Evolutionary conservation across 2,888 invertebrate genomes (phyloP).

Genomic region (Scelioninae gen. 2): DNA sequence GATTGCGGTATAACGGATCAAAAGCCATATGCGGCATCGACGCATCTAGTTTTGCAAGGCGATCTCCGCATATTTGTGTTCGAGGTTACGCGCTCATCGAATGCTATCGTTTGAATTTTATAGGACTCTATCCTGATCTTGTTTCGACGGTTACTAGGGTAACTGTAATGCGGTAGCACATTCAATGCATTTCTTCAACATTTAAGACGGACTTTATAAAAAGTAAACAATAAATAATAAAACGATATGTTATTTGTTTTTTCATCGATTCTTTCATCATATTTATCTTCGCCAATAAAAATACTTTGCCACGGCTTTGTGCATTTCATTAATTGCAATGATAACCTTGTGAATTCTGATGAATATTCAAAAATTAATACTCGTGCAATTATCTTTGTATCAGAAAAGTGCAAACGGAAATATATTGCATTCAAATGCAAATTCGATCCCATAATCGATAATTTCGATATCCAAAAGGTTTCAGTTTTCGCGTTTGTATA

Average conservation of each 20-base stretch:
- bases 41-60: conserved; percentile 49
- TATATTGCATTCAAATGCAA: too few relatives aligned
- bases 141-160: conserved; percentile 17
- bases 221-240: too few relatives aligned
- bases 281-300: conserved; percentile 3
- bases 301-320: not conserved
- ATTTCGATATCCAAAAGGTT: too few relatives aligned
- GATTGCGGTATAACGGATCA: conserved; percentile 58
- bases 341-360: conserved; percentile 24
- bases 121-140: conserved; percentile 30
- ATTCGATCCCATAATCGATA: too few relatives aligned
- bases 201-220: too few relatives aligned
- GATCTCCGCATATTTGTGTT: conserved; percentile 32
- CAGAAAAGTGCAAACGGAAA: too few relatives aligned
- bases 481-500: too few relatives aligned
- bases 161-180: not conserved
- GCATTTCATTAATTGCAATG: conserved; percentile 18
- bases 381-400: conserved; percentile 1
- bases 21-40: conserved; percentile 57
- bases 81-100: conserved; percentile 43
- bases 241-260: too few relatives aligned
- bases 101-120: conserved; percentile 39
- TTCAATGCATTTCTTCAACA: too few relatives aligned
- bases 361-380: conserved; percentile 40
- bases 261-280: too few relatives aligned